Percentiles rank a stretch among this genome's conserved stretches.
These are phyloP conservation scores for Brachionus plicatilis DNA, from an alignment of 1,140 invertebrate genomes.

Conservation along the genomic window DNA sequence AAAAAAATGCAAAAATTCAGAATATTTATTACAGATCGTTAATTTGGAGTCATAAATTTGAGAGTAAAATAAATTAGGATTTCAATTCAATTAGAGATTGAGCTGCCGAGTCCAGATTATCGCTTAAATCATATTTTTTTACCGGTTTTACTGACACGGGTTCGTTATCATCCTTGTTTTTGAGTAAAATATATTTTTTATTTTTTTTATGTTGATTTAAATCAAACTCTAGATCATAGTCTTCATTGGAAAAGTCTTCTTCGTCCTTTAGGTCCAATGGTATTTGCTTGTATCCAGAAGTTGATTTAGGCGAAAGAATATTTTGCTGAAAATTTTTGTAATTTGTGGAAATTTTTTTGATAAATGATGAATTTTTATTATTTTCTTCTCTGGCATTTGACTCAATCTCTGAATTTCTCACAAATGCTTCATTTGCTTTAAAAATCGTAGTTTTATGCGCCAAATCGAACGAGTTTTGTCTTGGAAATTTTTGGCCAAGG, in stretches of 20 bases:
- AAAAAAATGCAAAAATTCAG: not conserved
- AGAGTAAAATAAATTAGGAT: not conserved
- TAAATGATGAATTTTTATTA: not conserved
- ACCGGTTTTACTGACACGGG: not conserved
- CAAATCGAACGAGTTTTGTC: not conserved
- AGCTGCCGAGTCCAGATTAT: not conserved
- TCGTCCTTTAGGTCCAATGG: not conserved
- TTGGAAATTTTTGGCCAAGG: not conserved
- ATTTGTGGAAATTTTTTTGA: not conserved
- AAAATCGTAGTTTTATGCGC: not conserved
- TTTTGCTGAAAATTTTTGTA: conserved; percentile 11
- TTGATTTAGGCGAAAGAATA: not conserved
- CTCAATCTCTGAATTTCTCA: not conserved
- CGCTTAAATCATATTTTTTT: not conserved
- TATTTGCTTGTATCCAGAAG: not conserved
- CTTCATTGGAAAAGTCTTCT: not conserved
- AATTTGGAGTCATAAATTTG: not conserved
- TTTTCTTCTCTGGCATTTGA: not conserved
- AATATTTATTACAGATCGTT: not conserved
- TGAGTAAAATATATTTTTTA: conserved; percentile 1
- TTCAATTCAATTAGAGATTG: not conserved
- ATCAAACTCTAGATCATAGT: not conserved
- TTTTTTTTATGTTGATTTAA: not conserved
- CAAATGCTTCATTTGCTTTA: not conserved
- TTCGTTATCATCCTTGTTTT: not conserved